These are phyloP conservation scores for Amia ocellicauda DNA, from an alignment of 2,113 vertebrate species.

Conservation along the genomic window DNA sequence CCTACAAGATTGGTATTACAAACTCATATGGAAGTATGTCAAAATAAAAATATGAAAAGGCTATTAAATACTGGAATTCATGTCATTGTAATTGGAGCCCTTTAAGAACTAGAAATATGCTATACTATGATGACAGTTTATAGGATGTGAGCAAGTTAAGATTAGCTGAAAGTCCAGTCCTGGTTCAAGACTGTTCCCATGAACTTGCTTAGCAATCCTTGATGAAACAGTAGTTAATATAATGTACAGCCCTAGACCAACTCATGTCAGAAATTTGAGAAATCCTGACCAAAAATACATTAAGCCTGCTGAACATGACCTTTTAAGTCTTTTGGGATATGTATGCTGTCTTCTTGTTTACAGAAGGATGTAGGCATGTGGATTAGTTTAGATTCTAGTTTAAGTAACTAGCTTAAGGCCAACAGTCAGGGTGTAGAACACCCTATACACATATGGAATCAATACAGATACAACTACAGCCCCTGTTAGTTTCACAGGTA, in stretches of 20 bases:
- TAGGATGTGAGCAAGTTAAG: too few relatives aligned
- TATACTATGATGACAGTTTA: too few relatives aligned
- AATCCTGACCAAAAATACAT: constrained; percentile 36
- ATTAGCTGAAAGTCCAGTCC: too few relatives aligned
- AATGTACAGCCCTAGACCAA: constrained; percentile 9
- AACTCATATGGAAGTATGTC: too few relatives aligned
- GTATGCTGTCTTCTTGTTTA: constrained; percentile 18
- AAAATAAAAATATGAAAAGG: too few relatives aligned
- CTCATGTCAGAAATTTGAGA: constrained; percentile 35
- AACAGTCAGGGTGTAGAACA: constrained; percentile 18
- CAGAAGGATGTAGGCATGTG: constrained; percentile 25
- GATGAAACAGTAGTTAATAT: not conserved
- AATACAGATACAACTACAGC: constrained; percentile 41
- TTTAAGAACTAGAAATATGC: too few relatives aligned
- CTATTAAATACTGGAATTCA: too few relatives aligned
- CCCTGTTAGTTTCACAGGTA: constrained; percentile 54
- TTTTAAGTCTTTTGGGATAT: constrained; percentile 24
- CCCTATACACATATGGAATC: constrained; percentile 36
- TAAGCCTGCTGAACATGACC: constrained; percentile 19
- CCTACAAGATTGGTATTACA: too few relatives aligned
- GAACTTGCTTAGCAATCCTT: too few relatives aligned
- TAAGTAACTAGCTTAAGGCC: not conserved
- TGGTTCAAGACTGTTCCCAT: too few relatives aligned
- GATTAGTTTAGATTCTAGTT: constrained; percentile 15
- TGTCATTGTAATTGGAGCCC: too few relatives aligned